These are phyloP conservation scores for Patella vulgata DNA, from an alignment of 1,140 invertebrate genomes.

Conservation along the genomic window DNA sequence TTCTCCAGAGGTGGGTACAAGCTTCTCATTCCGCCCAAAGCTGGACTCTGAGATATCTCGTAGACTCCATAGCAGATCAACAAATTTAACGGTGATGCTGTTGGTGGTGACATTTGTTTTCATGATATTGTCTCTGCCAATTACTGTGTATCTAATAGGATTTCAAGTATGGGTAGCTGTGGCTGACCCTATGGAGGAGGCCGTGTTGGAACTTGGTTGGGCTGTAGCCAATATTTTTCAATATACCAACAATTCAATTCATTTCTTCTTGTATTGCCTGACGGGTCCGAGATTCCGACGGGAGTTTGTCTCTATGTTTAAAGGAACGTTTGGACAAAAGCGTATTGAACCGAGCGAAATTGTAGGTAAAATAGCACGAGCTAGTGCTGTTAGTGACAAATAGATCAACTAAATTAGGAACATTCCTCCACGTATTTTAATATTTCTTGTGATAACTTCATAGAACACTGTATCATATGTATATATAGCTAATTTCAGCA, in stretches of 20 bases:
- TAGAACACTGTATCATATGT: too few relatives aligned
- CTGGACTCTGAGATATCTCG: too few relatives aligned
- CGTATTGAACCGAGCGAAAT: too few relatives aligned
- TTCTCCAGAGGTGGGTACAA: too few relatives aligned
- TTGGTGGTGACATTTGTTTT: slow-evolving; percentile 50
- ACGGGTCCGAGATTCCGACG: slow-evolving; percentile 51
- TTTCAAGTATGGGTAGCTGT: slow-evolving; percentile 33
- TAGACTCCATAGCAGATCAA: slow-evolving; percentile 5
- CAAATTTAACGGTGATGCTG: slow-evolving; percentile 51
- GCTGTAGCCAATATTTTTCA: slow-evolving; percentile 55
- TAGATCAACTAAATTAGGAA: too few relatives aligned
- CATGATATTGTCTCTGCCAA: slow-evolving; percentile 49
- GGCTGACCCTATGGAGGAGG: slow-evolving; percentile 12
- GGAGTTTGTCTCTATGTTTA: slow-evolving; percentile 33
- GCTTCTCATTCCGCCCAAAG: too few relatives aligned
- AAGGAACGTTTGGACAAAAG: too few relatives aligned
- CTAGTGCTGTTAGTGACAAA: too few relatives aligned
- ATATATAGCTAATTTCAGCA: too few relatives aligned
- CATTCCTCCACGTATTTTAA: too few relatives aligned
- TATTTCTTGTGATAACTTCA: too few relatives aligned
- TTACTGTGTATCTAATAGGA: slow-evolving; percentile 50
- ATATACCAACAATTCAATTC: slow-evolving; percentile 56
- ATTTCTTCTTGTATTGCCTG: slow-evolving; percentile 61
- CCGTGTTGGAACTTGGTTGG: slow-evolving; percentile 42
- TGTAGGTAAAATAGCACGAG: too few relatives aligned